These are phyloP conservation scores for Eretmochelys imbricata DNA, from an alignment of 2,113 vertebrate species.

Conservation along the genomic window DNA sequence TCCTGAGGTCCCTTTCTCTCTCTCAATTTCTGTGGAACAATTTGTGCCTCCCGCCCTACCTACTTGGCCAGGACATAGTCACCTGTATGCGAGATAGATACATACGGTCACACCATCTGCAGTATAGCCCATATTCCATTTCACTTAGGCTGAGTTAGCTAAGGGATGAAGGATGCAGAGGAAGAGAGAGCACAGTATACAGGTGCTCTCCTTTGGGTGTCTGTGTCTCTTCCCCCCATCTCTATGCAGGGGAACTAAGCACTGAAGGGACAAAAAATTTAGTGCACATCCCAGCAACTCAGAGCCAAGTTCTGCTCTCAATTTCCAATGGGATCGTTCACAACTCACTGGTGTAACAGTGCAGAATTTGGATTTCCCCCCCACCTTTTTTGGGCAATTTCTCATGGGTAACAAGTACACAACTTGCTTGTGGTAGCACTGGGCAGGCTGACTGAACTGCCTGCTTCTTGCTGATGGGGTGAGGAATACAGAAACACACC, in stretches of 20 bases:
- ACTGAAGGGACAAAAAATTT: neutral
- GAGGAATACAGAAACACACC: neutral
- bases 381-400: neutral
- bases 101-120: rapidly evolving
- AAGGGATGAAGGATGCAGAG: neutral
- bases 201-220: neutral
- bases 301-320: neutral
- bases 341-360: neutral
- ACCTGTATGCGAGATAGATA: rapidly evolving
- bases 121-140: neutral
- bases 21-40: neutral
- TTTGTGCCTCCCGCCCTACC: neutral
- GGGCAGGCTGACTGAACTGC: neutral
- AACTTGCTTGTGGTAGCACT: neutral
- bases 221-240: neutral
- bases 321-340: neutral
- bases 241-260: neutral
- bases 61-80: neutral
- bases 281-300: neutral
- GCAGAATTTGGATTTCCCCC: neutral
- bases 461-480: neutral
- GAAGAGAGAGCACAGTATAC: neutral
- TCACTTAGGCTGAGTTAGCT: too few species aligned
- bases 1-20: neutral
- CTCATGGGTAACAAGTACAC: neutral